A percentile compares a stretch with the other conserved stretches of the same genome.
These are phyloP conservation scores for Limonius californicus DNA, from an alignment of 1,140 invertebrate species.

Conservation along the genomic window DNA sequence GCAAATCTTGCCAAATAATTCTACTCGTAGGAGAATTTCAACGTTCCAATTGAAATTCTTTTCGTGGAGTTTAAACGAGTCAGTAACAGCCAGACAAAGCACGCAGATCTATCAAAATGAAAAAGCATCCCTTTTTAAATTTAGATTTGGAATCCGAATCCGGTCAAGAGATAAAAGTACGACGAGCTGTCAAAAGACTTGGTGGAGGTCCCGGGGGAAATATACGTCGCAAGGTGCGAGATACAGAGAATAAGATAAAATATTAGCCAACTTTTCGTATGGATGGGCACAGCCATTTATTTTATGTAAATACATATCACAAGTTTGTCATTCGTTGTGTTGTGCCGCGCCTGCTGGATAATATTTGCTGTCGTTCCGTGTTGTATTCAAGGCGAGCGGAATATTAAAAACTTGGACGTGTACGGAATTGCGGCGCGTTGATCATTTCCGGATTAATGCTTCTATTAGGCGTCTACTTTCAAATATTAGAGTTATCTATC, in stretches of 20 bases:
- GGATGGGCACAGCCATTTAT: slow-evolving; percentile 48
- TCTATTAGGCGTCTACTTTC: background rate
- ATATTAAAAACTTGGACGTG: slow-evolving; percentile 5
- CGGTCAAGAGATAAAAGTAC: slow-evolving; percentile 18
- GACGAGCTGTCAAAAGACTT: slow-evolving; percentile 24
- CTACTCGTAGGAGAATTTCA: no score
- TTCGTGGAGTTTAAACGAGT: no score
- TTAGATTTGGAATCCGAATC: slow-evolving; percentile 7
- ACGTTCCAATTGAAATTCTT: no score
- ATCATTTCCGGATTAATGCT: background rate
- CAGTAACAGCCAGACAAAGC: no score
- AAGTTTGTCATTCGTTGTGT: slow-evolving; percentile 42
- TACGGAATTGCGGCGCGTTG: background rate
- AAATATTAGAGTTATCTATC: slow-evolving; percentile 25
- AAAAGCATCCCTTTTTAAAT: background rate
- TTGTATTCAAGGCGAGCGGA: slow-evolving; percentile 5
- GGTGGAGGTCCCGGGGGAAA: slow-evolving; percentile 40
- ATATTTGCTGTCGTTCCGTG: slow-evolving; percentile 5
- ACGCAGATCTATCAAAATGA: background rate
- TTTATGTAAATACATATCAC: slow-evolving; percentile 44
- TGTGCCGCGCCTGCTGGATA: slow-evolving; percentile 19
- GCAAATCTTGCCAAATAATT: no score
- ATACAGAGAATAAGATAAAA: slow-evolving; percentile 38
- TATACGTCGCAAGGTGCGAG: slow-evolving; percentile 40
- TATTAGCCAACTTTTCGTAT: slow-evolving; percentile 50